Evolutionary conservation across 2,113 vertebrate genomes (phyloP), one percentile per base, ranked within the genome.

Genomic region (Anhinga anhinga): DNA sequence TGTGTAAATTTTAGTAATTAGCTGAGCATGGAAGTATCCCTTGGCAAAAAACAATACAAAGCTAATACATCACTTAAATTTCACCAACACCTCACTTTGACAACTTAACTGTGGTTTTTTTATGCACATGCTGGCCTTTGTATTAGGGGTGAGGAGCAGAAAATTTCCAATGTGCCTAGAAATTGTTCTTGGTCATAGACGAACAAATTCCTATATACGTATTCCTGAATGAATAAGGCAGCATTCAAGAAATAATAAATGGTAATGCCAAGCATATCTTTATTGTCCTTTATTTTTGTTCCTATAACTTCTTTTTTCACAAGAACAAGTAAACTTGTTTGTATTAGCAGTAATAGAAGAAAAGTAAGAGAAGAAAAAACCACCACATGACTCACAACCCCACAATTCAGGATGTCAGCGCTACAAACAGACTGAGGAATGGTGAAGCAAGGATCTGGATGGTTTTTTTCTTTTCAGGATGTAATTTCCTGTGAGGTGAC

Each of bases 301-400:
- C 23, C 45, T 69, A 4, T 34, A 45, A 19, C 40, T 19, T 55
- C 5, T 30, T 82, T 34, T 62, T 38, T 73, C 21, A 9, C 29
- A 71, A 40, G 13, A 77, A 52, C 47, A 61, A 44, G 17, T 81
- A 52, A 58, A 55, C 2, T 34, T 32, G 5, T 12, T 55, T 61
- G 4, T 56, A 30, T 87, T 50, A 62, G 12, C 25, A 65, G 6
- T 38, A 74, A 27, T 1, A 47, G 14, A 45, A 13, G 7, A 56
- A 84, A 62, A 13, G 38, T 26, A 50, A 86, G 25, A 73, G 30
- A 86, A n/a, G 12, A 9, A 25, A 38, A 82, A 77, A 21, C 0
- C 16, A 52, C 14, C 11, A n/a, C 3, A 19, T 1, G 38, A 23
- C 23, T 80, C 4, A 1, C 2, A 5, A 7, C 21, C 17, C 27